Evolutionary conservation across 1,140 invertebrate species (phyloP).

Genomic region (Panulirus ornatus): DNA sequence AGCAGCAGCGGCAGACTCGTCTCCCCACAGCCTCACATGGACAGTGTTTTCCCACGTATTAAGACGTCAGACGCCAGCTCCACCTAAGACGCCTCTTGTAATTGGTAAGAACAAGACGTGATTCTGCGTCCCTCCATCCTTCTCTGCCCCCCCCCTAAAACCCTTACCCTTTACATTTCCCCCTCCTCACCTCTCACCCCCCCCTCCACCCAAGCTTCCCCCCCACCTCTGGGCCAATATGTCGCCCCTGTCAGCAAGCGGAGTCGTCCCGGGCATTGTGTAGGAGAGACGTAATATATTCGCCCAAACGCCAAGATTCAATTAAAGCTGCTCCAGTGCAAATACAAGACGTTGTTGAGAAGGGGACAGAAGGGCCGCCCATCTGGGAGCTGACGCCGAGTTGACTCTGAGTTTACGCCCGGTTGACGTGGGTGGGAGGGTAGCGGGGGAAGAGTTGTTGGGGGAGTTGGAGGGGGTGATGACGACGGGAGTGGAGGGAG

Average conservation of each 20-base stretch:
- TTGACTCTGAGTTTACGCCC: constrained; percentile 46
- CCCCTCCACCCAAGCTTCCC: too few relatives aligned
- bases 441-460: background rate
- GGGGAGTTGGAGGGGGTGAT: background rate
- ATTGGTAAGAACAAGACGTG: background rate
- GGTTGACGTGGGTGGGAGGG: constrained; percentile 16
- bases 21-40: too few relatives aligned
- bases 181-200: background rate
- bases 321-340: constrained; percentile 69
- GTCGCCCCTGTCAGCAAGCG: constrained; percentile 18
- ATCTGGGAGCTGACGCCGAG: constrained; percentile 49
- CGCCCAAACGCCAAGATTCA: constrained; percentile 72
- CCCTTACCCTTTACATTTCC: background rate
- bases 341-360: constrained; percentile 71
- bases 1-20: too few relatives aligned
- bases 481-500: background rate
- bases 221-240: background rate
- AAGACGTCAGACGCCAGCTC: constrained; percentile 17
- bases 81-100: background rate
- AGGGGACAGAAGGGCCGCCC: constrained; percentile 48
- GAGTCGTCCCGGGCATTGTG: constrained; percentile 44
- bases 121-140: constrained; percentile 18
- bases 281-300: constrained; percentile 64
- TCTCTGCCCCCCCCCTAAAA: background rate
- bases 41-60: too few relatives aligned